Evolutionary conservation across 2,888 invertebrate species (phyloP), one percentile per base, ranked within the genome.

Genomic region (Hermaeophaga mercurialis): DNA sequence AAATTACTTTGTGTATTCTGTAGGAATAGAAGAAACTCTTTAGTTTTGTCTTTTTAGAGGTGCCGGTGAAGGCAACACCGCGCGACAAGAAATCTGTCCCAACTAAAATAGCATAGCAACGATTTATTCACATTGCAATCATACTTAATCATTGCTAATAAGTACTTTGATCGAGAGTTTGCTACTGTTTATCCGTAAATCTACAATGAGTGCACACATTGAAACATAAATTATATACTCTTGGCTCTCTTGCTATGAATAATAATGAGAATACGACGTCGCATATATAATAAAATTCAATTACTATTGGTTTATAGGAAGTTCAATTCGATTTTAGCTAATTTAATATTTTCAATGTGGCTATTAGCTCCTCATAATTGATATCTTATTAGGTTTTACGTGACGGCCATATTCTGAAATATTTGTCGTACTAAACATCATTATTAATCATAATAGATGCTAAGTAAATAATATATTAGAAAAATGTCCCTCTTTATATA

Each of bases 101-200:
- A 26, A 34, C 17, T 44, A 52, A 52, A 52, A 43, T 43, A 52
- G 44, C 6, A 22, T 19, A 43, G 9, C 43, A 44, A 57, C 55
- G 54, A 57, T 55, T 59, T 59, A 59, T 56, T 57, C 54, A 45
- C 48, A 19, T 58, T 17, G 60, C 59, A 64, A 62, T 64, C 62
- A 60, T 49, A 60, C 57, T 62, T 61, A 60, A 64, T 62, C 64
- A 59, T 56, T 55, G 49, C 59, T 63, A 63, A 63, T 59, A 56
- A 63, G 58, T 54, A 56, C 50, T 54, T 59, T 58, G 52, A 58
- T 61, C 58, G 56, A 54, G 56, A 59, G 50, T 54, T 48, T 49
- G 61, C 63, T 63, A 63, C 63, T 61, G 63, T 61, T 58, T 58
- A 55, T 59, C 49, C 58, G 60, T 58, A 59, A 61, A 54, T 54